Conservation (phyloP, 2,888 invertebrate species). For the Cecidostiba fungosa region DNA sequence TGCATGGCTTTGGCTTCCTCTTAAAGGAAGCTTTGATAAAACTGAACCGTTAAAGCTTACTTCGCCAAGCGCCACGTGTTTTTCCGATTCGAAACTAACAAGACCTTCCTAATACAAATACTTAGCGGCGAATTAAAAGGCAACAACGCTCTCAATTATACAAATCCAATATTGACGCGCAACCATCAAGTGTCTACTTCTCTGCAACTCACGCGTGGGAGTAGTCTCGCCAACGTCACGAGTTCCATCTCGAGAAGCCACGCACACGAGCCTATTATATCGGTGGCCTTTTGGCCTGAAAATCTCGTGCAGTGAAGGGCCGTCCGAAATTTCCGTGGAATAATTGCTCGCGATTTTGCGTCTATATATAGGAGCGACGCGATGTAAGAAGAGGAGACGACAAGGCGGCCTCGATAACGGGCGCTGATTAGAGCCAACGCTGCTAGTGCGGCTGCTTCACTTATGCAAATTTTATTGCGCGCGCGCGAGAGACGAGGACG, state of each 20-base stretch:
- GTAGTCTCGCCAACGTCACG: background rate
- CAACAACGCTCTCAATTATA: background rate
- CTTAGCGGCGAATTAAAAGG: background rate
- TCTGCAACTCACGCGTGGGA: background rate
- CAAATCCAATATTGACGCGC: background rate
- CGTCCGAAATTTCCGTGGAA: conserved; percentile 28
- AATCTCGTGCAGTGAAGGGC: background rate
- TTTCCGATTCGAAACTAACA: no score
- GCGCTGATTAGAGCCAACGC: conserved; percentile 29
- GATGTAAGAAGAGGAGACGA: background rate
- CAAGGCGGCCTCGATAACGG: conserved; percentile 24
- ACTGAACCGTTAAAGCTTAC: no score
- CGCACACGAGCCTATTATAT: conserved; percentile 5
- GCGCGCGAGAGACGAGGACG: background rate
- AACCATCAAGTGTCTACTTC: background rate
- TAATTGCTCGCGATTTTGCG: conserved; percentile 50
- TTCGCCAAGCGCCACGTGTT: no score
- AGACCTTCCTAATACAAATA: background rate
- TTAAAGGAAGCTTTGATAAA: no score
- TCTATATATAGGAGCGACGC: background rate
- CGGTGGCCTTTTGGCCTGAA: conserved; percentile 26
- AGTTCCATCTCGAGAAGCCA: background rate
- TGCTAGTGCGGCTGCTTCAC: background rate
- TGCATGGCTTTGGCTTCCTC: no score
- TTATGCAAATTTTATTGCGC: conserved; percentile 52